Base-by-base conservation (phyloP, 2,113 vertebrate species). In the Otis tarda region DNA sequence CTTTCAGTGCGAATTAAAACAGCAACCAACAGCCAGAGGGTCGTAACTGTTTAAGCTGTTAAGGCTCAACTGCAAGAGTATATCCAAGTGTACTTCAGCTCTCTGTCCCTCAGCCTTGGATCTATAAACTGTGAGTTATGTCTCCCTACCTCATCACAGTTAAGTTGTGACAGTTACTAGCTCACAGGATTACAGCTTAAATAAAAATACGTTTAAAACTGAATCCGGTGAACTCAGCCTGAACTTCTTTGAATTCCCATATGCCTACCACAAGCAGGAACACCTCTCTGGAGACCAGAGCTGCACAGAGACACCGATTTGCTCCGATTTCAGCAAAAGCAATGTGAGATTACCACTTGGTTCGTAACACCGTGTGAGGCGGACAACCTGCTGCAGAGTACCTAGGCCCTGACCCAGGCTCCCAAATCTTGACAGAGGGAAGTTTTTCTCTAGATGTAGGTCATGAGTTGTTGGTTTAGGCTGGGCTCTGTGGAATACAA, bases 101-200 rank as follows among this genome's bases (percentile, higher is more conserved):
- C 77, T 52, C 69, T 45, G 79, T 82, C 78, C 90, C 93, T 88
- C 60, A 37, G 86, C 78, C 74, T 90, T 92, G 74, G 8, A 41
- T 79, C 83, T 78, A 31, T 79, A 89, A 91, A 31, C 71, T 18
- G 14, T 83, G 87, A 85, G 60, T 91, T 94, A 79, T 60, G 45
- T 74, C 80, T 82, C 80, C 80, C 65, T 93, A 8, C 83, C 70
- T 89, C 75, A 52, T 77, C 93, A 74, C 50, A 30, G 83, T 9
- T 9, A 27, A 80, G 27, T 56, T 89, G 84, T 89, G 93, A 75
- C 84, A 93, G 83, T 93, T 89, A 30, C 50, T 81, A 68, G 69
- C 93, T 88, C 83, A 52, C 60, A 75, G 83, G 87, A 86, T 96
- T 92, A 71, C 81, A 63, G 35, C 65, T 95, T 70, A 80, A 95